Evolutionary conservation across 1,140 invertebrate species (phyloP).

Genomic region (Harpegnathos saltator): DNA sequence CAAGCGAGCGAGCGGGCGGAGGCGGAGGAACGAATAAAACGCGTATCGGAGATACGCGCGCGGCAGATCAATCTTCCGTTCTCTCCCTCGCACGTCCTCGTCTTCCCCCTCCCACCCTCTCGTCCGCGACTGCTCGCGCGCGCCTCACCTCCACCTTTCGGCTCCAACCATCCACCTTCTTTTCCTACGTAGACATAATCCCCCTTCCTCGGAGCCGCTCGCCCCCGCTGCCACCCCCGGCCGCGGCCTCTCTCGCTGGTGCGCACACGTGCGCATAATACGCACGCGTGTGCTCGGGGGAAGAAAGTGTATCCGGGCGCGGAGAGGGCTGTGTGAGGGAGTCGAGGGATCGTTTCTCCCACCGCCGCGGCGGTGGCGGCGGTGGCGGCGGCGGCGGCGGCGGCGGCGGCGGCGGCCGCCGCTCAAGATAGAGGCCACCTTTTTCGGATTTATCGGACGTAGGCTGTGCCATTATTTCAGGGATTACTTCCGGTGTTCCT

Average conservation of each 20-base stretch:
- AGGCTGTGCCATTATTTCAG: slow-evolving; percentile 75
- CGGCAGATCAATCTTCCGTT: slow-evolving; percentile 83
- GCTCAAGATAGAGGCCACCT: slow-evolving; percentile 55
- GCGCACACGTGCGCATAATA: slow-evolving; percentile 61
- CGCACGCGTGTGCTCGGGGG: slow-evolving; percentile 66
- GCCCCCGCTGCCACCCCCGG: neutral
- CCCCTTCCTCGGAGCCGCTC: neutral
- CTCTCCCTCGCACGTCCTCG: slow-evolving; percentile 76
- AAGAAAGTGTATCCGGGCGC: slow-evolving; percentile 61
- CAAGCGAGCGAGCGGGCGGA: slow-evolving; percentile 27
- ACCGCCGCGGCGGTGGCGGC: too few relatives aligned
- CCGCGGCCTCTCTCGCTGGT: neutral
- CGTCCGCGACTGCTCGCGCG: slow-evolving; percentile 30
- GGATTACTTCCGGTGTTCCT: slow-evolving; percentile 69
- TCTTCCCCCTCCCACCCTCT: slow-evolving; percentile 35
- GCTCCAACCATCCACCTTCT: slow-evolving; percentile 77
- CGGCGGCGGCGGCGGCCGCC: too few relatives aligned
- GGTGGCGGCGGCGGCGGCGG: too few relatives aligned
- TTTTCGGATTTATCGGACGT: slow-evolving; percentile 78
- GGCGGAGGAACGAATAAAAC: slow-evolving; percentile 80
- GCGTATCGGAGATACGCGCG: slow-evolving; percentile 79
- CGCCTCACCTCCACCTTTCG: slow-evolving; percentile 73
- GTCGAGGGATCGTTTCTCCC: slow-evolving; percentile 52
- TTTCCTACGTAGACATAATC: slow-evolving; percentile 49
- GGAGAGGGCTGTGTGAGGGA: too few relatives aligned